Conservation (phyloP, 2,113 vertebrate genomes). For the Spheniscus mendiculus region DNA sequence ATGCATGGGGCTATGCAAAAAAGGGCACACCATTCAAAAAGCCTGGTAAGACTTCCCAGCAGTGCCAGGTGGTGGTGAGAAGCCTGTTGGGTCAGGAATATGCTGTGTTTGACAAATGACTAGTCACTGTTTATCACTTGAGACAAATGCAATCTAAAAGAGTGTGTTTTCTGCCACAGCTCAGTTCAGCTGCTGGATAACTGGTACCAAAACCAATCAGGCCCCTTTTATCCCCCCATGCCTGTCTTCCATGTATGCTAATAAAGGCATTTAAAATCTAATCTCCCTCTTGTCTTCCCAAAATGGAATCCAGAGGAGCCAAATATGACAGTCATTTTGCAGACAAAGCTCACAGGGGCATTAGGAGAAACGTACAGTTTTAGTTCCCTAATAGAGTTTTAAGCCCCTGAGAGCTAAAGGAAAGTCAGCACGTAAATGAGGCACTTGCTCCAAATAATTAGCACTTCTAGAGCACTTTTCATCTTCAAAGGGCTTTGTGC, state of each 20-base stretch:
- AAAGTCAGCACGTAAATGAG: constrained; percentile 29
- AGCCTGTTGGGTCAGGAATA: not conserved
- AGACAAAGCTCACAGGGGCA: not conserved
- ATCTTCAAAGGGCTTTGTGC: constrained; percentile 9
- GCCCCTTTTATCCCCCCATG: not conserved
- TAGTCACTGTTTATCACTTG: not conserved
- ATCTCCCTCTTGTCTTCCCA: constrained; percentile 39
- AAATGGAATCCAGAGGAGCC: constrained; percentile 45
- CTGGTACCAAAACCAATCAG: constrained; percentile 28
- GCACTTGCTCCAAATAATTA: constrained; percentile 27
- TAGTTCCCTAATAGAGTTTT: constrained; percentile 53
- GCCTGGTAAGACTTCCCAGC: not conserved
- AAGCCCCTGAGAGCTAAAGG: constrained; percentile 35
- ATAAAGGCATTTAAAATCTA: constrained; percentile 44
- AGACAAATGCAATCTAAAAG: constrained; percentile 31
- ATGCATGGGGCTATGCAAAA: not conserved
- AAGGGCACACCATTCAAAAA: not conserved
- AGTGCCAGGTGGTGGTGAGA: not conserved
- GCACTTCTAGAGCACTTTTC: not conserved
- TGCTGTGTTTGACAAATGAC: not conserved
- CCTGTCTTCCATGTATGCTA: not conserved
- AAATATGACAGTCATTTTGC: constrained; percentile 32
- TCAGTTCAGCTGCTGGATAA: constrained; percentile 21
- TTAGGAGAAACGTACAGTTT: not conserved
- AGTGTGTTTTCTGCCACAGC: not conserved